phyloP scores from a whole-genome alignment of 2,888 invertebrate species.

The Cepaea hortensis region DNA sequence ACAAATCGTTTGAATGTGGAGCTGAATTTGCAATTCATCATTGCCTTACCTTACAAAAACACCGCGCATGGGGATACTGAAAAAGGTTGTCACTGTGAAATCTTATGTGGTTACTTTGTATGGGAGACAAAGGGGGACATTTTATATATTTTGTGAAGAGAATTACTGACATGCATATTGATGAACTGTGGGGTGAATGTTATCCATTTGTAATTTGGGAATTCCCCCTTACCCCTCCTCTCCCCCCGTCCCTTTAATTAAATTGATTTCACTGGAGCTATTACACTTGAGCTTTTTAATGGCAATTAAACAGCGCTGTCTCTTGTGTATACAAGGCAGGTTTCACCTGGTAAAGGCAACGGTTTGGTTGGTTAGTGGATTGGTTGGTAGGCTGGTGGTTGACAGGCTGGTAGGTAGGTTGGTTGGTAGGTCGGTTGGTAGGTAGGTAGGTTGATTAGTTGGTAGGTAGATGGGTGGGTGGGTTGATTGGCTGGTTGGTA shows the following conservation, averaged over 20 bases:
- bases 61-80: neutral
- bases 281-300: no score
- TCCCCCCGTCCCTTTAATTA: neutral
- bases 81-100: neutral
- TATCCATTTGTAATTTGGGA: neutral
- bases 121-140: neutral
- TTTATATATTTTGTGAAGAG: neutral
- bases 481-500: no score
- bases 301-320: no score
- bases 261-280: no score
- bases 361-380: no score
- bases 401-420: no score
- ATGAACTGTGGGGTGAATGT: neutral
- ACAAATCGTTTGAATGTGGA: neutral
- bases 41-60: neutral
- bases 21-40: neutral
- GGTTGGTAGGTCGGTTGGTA: no score
- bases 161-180: neutral
- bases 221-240: neutral
- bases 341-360: no score
- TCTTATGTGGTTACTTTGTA: constrained; percentile 13
- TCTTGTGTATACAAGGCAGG: no score
- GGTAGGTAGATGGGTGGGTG: no score
- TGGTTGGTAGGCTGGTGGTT: no score
- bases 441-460: no score